Base-by-base conservation (phyloP, 2,797 vertebrate genomes). In the Pantherophis vulpinus region DNA sequence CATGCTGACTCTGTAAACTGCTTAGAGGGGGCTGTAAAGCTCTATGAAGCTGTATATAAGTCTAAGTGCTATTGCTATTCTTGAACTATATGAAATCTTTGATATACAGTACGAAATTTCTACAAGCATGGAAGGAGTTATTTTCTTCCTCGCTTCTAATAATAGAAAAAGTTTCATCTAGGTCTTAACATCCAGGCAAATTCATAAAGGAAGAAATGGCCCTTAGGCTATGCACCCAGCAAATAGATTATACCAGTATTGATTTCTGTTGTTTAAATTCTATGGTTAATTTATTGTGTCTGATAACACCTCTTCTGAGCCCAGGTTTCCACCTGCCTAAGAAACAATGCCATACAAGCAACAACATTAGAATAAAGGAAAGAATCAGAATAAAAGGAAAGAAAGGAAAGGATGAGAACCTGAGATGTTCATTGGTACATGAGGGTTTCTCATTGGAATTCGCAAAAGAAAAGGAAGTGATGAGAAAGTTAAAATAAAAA, bases 191-290 rank as follows among this genome's bases (percentile, higher is more conserved):
- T 4, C 4, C 37, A 83, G 74, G 74, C 20, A 83, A 47, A 47
- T 83, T 83, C 37, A 83, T 83, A 83, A 83, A 47, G 18, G 74
- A 83, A 42, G 37, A 83, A 47, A 47, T 83, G 37, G 37, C 37
- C 74, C 55, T 89, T 92, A 94, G 96, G 95, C 95, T 96, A 89
- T 83, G 87, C 92, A 96, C 18, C 51, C n/a, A 55, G 51, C 4
- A 32, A 66, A 32, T 60, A 88, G 87, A 37, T 27, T 25, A 37
- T 32, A 60, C 20, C n/a, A 32, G 86, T 83, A 83, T 25, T 83
- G 74, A 83, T 47, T 83, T 83, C 37, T 25, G 10, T 11, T 83
- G 10, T 47, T 83, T 83, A 47, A 25, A 83, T 83, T 83, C 4
- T 47, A 25, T 83, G 37, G 74, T 83, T 47, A 83, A 87, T 56